Base-by-base conservation (phyloP, 2,797 vertebrate species). In the Lacerta viridis region DNA sequence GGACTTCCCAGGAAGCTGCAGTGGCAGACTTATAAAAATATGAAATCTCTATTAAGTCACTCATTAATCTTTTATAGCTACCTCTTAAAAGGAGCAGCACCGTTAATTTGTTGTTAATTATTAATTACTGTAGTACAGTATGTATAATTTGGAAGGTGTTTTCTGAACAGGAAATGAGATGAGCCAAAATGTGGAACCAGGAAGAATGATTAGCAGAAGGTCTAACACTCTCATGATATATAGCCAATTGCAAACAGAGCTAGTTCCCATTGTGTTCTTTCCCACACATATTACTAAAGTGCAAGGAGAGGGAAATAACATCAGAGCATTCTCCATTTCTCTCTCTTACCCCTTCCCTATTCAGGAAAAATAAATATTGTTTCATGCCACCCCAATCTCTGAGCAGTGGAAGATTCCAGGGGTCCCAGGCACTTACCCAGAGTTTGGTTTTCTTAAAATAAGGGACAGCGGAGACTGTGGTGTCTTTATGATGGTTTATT, bases 31-130 rank as follows among this genome's bases (percentile, higher is more conserved):
- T 50, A 72, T 46, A 61, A 64, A 88, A 80, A 80, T 23, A 20
- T 50, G 39, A 66, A 74, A 46, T 85, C 80, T 18, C 39, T 80
- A 66, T 80, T 75, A 50, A 55, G 69, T 66, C 23, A 50, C 80
- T 80, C 66, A 89, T 80, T 85, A 75, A 76, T 74, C 72, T 83
- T 85, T 89, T 39, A 80, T 74, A 64, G n/a, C 68, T 75, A 82
- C 41, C 6, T 64, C 41, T 68, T 68, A 76, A 76, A 43, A 20
- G 80, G 61, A 85, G 23, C 39, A 74, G 77, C 36, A 72, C 83
- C 39, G 74, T 72, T 71, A 72, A 27, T 80, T 80, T 66, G 39
- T 64, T 27, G 55, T 89, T 80, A 79, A 78, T 78, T 69, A 88
- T 83, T 88, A n/a, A 84, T 79, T 64, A 17, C 13, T 88, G 66